Percentiles rank a stretch among this genome's conserved stretches.
phyloP scores from a whole-genome alignment of 2,797 vertebrate genomes.

The Pipistrellus pipistrellus region DNA sequence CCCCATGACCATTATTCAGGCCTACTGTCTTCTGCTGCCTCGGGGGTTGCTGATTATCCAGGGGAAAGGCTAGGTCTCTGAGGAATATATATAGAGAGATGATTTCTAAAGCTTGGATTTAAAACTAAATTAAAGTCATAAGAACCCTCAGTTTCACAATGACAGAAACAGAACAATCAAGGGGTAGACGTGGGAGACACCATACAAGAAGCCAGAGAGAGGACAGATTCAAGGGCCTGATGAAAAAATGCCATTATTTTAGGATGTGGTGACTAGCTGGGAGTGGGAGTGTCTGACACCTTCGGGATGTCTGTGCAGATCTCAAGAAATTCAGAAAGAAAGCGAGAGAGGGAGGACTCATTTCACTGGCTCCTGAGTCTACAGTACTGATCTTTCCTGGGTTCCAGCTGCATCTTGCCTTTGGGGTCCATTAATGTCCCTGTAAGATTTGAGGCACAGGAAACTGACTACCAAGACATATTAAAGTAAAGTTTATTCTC shows the following conservation, averaged over 20 bases:
- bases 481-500: too few relatives aligned
- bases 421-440: neutral
- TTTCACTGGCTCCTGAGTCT: neutral
- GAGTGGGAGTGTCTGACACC: conserved; percentile 59
- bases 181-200: neutral
- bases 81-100: neutral
- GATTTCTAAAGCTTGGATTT: neutral
- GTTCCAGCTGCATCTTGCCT: neutral
- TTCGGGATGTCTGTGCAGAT: conserved; percentile 28
- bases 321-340: neutral
- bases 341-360: neutral
- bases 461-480: too few relatives aligned
- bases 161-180: neutral
- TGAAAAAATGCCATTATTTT: conserved; percentile 15
- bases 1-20: neutral
- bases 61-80: neutral
- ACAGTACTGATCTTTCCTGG: neutral
- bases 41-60: neutral
- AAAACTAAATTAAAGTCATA: neutral
- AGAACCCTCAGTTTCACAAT: neutral
- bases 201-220: neutral
- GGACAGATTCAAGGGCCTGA: neutral
- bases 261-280: conserved; percentile 2
- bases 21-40: neutral
- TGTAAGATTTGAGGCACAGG: too few relatives aligned